A percentile compares a stretch with the other conserved stretches of the same genome.
phyloP scores from a whole-genome alignment of 2,113 vertebrate species.

The Pionites leucogaster region DNA sequence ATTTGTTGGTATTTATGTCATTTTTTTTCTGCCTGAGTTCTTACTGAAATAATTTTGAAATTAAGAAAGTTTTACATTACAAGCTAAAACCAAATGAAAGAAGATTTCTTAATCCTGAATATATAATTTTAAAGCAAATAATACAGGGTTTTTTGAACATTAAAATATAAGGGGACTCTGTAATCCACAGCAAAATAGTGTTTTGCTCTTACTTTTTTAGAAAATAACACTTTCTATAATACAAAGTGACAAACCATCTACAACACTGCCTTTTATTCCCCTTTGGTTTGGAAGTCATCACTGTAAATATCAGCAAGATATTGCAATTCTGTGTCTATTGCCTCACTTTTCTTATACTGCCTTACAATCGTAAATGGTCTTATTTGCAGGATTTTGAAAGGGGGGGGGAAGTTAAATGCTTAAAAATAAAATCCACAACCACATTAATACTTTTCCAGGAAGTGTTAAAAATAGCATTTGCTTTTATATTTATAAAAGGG shows the following conservation, averaged over 20 bases:
- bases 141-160: conserved; percentile 66
- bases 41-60: conserved; percentile 75
- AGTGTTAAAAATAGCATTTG: conserved; percentile 75
- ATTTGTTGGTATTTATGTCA: conserved; percentile 64
- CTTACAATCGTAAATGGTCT: conserved; percentile 73
- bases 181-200: conserved; percentile 70
- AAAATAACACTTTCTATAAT: conserved; percentile 76
- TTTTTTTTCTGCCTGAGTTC: conserved; percentile 79
- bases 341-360: conserved; percentile 71
- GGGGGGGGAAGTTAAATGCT: conserved; percentile 47
- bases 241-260: conserved; percentile 77
- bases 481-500: conserved; percentile 75
- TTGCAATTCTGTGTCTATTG: conserved; percentile 73
- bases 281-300: conserved; percentile 79
- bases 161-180: conserved; percentile 72
- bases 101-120: conserved; percentile 66
- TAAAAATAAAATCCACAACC: conserved; percentile 75
- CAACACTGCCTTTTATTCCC: conserved; percentile 72
- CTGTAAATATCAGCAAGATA: conserved; percentile 68
- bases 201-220: conserved; percentile 64
- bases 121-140: conserved; percentile 72
- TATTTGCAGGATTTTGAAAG: conserved; percentile 66
- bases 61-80: conserved; percentile 73
- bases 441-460: conserved; percentile 69
- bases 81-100: conserved; percentile 69